A percentile compares a stretch with the other conserved stretches of the same genome.
Evolutionary conservation across 2,888 invertebrate species (phyloP).

Genomic region (Phalangium opilio): DNA sequence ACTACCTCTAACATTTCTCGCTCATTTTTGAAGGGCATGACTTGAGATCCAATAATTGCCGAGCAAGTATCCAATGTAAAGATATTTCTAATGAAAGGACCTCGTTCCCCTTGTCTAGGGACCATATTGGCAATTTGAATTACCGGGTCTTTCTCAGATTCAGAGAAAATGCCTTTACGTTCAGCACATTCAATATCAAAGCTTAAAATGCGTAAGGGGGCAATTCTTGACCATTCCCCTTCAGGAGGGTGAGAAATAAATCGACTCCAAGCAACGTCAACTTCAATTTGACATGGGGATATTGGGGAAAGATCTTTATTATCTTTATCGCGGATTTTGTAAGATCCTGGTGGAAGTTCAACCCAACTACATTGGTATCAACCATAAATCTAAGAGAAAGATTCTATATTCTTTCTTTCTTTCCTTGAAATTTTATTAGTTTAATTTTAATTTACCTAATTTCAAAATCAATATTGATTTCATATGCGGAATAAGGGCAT

Average conservation of each 20-base stretch:
- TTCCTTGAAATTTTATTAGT: too few relatives aligned
- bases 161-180: slow-evolving; percentile 88
- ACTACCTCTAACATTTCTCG: slow-evolving; percentile 43
- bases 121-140: slow-evolving; percentile 99
- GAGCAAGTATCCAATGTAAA: slow-evolving; percentile 92
- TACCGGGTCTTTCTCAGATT: slow-evolving; percentile 88
- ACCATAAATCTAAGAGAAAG: slow-evolving; percentile 95
- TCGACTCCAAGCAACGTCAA: slow-evolving; percentile 73
- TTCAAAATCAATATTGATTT: slow-evolving; percentile 96
- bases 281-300: slow-evolving; percentile 76
- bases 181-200: slow-evolving; percentile 99
- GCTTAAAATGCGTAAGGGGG: slow-evolving; percentile 87
- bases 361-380: slow-evolving; percentile 85
- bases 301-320: slow-evolving; percentile 5
- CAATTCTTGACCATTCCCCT: slow-evolving; percentile 90
- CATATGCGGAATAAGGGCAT: slow-evolving; percentile 49
- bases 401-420: too few relatives aligned
- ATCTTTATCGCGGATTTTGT: slow-evolving; percentile 37
- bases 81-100: slow-evolving; percentile 83
- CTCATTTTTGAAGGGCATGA: slow-evolving; percentile 69
- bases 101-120: slow-evolving; percentile 61
- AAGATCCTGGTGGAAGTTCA: slow-evolving; percentile 65
- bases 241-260: slow-evolving; percentile 84
- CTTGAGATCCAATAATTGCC: slow-evolving; percentile 83
- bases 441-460: slow-evolving; percentile 43